A percentile compares a stretch with the other conserved stretches of the same genome.
Evolutionary conservation across 2,113 vertebrate genomes (phyloP).

Genomic region (Alaudala cheleensis): DNA sequence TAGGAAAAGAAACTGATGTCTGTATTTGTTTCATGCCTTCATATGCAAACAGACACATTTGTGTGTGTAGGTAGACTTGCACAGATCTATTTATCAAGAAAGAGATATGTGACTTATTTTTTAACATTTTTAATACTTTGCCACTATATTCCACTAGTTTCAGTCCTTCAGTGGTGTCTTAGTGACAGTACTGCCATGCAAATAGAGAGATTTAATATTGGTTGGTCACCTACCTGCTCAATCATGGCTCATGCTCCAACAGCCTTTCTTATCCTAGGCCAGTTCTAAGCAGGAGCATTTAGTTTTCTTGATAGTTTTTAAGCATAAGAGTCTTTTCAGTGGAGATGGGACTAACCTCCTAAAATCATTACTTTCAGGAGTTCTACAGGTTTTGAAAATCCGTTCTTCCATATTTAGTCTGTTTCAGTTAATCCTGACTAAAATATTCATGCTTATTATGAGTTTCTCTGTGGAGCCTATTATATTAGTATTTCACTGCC

Average conservation of each 20-base stretch:
- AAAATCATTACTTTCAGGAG: not conserved
- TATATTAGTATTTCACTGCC: not conserved
- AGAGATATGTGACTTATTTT: not conserved
- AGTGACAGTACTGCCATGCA: accelerated
- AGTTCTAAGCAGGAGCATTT: not conserved
- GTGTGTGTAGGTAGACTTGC: not conserved
- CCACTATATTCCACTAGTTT: not conserved
- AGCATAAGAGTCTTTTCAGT: not conserved
- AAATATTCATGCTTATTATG: not conserved
- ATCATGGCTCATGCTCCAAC: accelerated
- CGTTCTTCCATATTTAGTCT: accelerated
- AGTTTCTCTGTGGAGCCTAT: not conserved
- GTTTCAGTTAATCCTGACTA: not conserved
- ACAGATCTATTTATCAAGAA: not conserved
- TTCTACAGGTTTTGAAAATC: not conserved
- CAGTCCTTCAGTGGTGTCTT: not conserved
- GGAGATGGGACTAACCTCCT: not conserved
- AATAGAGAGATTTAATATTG: not conserved
- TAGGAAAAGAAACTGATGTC: not conserved
- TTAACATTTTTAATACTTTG: not conserved
- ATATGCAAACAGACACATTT: not conserved
- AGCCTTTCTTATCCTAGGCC: not conserved
- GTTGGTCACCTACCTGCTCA: not conserved
- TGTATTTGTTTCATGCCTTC: not conserved
- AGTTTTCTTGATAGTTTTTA: not conserved